A percentile compares a stretch with the other conserved stretches of the same genome.
These are phyloP conservation scores for Nestor notabilis DNA, from an alignment of 2,113 vertebrate genomes.

Conservation along the genomic window DNA sequence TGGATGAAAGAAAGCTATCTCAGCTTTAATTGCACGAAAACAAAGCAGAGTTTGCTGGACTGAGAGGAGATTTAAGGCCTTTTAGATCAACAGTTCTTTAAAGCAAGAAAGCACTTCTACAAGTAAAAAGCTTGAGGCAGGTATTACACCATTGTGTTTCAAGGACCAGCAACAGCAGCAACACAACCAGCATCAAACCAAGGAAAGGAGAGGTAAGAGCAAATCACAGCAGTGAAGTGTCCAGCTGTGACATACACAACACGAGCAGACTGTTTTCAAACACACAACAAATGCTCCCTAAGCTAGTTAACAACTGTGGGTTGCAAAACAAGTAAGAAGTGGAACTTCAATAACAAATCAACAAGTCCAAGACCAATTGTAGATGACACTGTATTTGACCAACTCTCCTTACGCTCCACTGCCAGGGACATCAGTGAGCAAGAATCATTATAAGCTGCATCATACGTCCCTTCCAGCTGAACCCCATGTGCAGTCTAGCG, in stretches of 20 bases:
- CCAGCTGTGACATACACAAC: background rate
- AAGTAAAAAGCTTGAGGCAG: background rate
- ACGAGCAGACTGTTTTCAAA: background rate
- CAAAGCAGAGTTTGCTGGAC: background rate
- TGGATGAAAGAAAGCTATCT: background rate
- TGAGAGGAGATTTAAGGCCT: background rate
- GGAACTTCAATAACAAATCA: background rate
- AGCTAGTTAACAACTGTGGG: background rate
- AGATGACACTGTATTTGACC: background rate
- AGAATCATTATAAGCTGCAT: fast-evolving
- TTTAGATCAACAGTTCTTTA: background rate
- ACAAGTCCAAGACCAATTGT: background rate
- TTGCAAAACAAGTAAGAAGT: background rate
- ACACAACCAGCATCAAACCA: background rate
- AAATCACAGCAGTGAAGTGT: background rate
- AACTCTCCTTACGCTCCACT: background rate
- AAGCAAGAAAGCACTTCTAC: background rate
- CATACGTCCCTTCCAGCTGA: background rate
- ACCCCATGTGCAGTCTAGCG: background rate
- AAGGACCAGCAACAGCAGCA: background rate
- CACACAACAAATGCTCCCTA: background rate
- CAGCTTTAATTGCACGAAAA: background rate
- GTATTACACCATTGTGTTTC: background rate
- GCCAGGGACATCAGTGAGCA: background rate
- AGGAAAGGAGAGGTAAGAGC: background rate